phyloP scores from a whole-genome alignment of 2,888 invertebrate genomes.

The Brachylomia viminalis region DNA sequence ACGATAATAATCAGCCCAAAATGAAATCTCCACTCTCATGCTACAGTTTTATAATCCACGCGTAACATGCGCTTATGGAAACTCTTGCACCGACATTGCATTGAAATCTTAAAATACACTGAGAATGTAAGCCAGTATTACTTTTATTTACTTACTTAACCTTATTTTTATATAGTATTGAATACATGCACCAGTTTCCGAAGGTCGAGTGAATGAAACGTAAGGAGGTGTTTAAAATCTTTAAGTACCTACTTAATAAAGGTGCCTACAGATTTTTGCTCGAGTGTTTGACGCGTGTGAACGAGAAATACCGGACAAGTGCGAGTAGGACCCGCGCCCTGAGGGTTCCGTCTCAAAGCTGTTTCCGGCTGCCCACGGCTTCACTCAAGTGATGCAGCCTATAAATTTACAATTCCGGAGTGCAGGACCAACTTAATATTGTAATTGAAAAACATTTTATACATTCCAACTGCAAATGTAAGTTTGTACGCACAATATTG shows the following conservation, averaged over 20 bases:
- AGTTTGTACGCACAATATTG: too few species aligned
- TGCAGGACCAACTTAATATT: too few species aligned
- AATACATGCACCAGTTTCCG: conserved; percentile 24
- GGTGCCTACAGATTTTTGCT: background rate
- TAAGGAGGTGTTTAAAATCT: conserved; percentile 12
- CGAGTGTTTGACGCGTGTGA: too few species aligned
- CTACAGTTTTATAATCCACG: background rate
- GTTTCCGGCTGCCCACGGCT: too few species aligned
- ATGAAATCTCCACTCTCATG: conserved; percentile 2
- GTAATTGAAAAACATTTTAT: too few species aligned
- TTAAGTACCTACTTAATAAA: background rate
- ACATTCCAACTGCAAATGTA: too few species aligned
- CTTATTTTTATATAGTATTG: conserved; percentile 12
- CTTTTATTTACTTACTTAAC: conserved; percentile 18
- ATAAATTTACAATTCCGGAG: too few species aligned
- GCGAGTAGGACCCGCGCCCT: too few species aligned
- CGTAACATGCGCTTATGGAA: conserved; percentile 32
- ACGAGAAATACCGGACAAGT: too few species aligned
- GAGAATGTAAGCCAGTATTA: conserved; percentile 11
- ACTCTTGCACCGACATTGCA: background rate
- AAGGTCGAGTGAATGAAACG: conserved; percentile 45
- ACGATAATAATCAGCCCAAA: background rate
- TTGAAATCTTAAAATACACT: conserved; percentile 30
- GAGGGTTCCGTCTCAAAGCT: too few species aligned
- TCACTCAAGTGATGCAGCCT: too few species aligned